phyloP scores from a whole-genome alignment of 2,113 vertebrate genomes.

The Marcusenius ussheri region DNA sequence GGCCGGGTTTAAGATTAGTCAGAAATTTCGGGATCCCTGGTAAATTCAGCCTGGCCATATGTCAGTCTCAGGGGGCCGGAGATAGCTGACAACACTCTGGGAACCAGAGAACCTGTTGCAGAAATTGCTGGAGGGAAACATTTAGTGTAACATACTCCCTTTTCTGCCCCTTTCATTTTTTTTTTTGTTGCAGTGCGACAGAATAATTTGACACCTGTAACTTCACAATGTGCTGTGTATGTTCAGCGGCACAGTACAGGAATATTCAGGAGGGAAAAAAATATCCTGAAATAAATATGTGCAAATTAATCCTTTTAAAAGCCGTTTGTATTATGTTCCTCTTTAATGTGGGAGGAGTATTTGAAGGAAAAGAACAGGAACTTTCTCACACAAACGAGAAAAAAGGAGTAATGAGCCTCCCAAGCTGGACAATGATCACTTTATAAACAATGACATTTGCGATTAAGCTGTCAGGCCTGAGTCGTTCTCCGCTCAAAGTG shows the following conservation, averaged over 20 bases:
- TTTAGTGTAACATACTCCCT: background rate
- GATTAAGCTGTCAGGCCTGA: background rate
- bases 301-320: constrained; percentile 9
- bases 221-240: background rate
- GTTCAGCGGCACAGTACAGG: background rate
- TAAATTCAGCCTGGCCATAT: background rate
- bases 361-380: background rate
- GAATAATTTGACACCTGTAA: background rate
- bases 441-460: background rate
- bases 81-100: background rate
- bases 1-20: background rate
- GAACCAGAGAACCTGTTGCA: background rate
- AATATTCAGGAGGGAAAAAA: background rate
- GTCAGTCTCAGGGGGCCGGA: background rate
- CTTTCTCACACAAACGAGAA: background rate
- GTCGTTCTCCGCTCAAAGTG: background rate
- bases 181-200: background rate
- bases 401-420: background rate
- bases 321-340: background rate
- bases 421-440: background rate
- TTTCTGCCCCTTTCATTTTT: background rate
- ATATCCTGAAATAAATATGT: constrained; percentile 4
- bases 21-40: background rate
- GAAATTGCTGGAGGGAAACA: background rate
- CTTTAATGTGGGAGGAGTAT: constrained; percentile 1